phyloP scores from a whole-genome alignment of 2,888 invertebrate species.

The Stomorhina lunata region DNA sequence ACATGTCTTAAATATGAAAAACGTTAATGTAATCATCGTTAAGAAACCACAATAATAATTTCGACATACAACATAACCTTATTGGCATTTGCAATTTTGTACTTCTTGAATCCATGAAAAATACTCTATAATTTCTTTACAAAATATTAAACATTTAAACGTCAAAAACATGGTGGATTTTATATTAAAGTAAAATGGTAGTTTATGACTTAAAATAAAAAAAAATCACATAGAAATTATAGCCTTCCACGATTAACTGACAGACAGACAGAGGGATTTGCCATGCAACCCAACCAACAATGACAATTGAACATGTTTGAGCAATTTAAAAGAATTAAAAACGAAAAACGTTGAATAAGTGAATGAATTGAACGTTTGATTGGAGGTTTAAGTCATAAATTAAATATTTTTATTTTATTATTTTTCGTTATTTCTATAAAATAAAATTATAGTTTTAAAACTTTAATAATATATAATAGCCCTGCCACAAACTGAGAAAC shows the following conservation, averaged over 20 bases:
- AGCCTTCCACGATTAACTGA: too few relatives aligned
- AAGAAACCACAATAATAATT: constrained; percentile 40
- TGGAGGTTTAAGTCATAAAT: constrained; percentile 42
- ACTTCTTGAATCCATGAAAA: constrained; percentile 15
- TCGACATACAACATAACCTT: constrained; percentile 26
- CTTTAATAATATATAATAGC: constrained; percentile 62
- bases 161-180: constrained; percentile 26
- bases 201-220: constrained; percentile 40
- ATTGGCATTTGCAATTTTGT: constrained; percentile 42
- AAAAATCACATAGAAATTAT: constrained; percentile 13
- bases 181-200: constrained; percentile 51
- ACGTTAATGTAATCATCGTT: constrained; percentile 14
- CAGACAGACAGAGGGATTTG: too few relatives aligned
- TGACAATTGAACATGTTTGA: constrained; percentile 61
- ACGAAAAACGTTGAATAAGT: not conserved
- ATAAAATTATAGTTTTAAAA: constrained; percentile 64
- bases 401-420: not conserved
- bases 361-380: constrained; percentile 24
- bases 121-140: constrained; percentile 56
- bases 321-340: constrained; percentile 54
- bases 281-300: constrained; percentile 34
- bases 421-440: not conserved
- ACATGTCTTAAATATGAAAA: constrained; percentile 1
- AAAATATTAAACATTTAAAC: constrained; percentile 58
- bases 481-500: constrained; percentile 31